These are phyloP conservation scores for Bombus terrestris DNA, from an alignment of 1,140 invertebrate genomes.

Conservation along the genomic window DNA sequence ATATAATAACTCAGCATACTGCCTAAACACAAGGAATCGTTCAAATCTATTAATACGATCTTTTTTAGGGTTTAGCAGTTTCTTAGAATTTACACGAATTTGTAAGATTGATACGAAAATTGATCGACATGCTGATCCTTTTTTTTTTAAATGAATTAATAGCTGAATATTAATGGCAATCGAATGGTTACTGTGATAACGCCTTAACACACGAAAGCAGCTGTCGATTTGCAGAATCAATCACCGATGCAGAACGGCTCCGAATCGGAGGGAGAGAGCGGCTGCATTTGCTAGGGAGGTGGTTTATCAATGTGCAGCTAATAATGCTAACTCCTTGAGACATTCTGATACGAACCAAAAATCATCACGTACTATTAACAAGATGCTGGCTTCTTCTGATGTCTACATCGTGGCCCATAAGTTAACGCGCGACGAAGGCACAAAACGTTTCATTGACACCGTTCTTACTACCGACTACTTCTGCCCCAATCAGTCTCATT, in stretches of 20 bases:
- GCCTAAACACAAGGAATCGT: conserved; percentile 17
- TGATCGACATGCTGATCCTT: background rate
- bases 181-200: conserved; percentile 55
- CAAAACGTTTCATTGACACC: conserved; percentile 39
- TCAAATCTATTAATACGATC: background rate
- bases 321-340: conserved; percentile 52
- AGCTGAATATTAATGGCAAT: conserved; percentile 17
- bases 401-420: conserved; percentile 61
- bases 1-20: background rate
- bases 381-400: conserved; percentile 71
- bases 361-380: conserved; percentile 63
- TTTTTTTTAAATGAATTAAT: background rate
- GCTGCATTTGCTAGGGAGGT: conserved; percentile 89
- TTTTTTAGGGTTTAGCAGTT: conserved; percentile 8
- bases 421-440: conserved; percentile 39
- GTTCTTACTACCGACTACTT: conserved; percentile 36
- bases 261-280: conserved; percentile 89
- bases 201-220: conserved; percentile 84
- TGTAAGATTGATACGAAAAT: conserved; percentile 1
- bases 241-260: conserved; percentile 87
- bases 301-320: conserved; percentile 50
- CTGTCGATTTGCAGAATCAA: conserved; percentile 91
- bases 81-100: conserved; percentile 2
- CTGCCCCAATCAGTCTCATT: conserved; percentile 23
- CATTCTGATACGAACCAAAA: conserved; percentile 57